These are phyloP conservation scores for Helicoverpa armigera DNA, from an alignment of 1,140 invertebrate genomes.

Conservation along the genomic window DNA sequence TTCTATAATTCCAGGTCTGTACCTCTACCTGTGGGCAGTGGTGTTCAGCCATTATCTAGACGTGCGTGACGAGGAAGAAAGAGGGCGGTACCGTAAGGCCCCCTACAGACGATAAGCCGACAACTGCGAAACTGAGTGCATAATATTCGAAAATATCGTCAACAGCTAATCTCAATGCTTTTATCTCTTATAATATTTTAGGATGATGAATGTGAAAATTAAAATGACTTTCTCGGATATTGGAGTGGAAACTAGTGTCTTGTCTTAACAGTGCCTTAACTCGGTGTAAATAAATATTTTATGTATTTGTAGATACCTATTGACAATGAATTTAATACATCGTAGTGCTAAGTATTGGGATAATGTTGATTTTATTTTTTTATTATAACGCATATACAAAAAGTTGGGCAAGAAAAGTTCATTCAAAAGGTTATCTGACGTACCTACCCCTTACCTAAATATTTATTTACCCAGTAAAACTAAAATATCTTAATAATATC, in stretches of 20 bases:
- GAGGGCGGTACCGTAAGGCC: constrained; percentile 89
- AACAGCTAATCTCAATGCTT: constrained; percentile 36
- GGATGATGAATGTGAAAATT: neutral
- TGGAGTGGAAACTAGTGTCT: neutral
- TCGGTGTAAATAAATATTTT: neutral
- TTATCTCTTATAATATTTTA: constrained; percentile 8
- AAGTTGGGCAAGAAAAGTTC: too few relatives aligned
- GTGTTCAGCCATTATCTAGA: constrained; percentile 93
- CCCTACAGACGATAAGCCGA: constrained; percentile 88
- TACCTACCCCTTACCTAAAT: too few relatives aligned
- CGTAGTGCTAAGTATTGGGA: too few relatives aligned
- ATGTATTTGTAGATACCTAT: neutral
- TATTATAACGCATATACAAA: too few relatives aligned
- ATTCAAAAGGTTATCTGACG: too few relatives aligned
- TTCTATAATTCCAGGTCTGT: constrained; percentile 87
- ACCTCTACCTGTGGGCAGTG: constrained; percentile 92
- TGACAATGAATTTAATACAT: neutral
- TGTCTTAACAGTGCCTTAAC: constrained; percentile 34
- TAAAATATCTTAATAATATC: too few relatives aligned
- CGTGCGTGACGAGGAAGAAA: constrained; percentile 89
- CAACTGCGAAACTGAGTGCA: constrained; percentile 20
- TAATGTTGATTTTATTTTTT: too few relatives aligned
- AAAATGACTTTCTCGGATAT: neutral
- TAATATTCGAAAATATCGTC: constrained; percentile 27
- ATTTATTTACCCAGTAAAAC: too few relatives aligned